Conservation (phyloP, 30 jellyfish, hydroid and myxozoan species). For the Pelagia noctiluca region DNA sequence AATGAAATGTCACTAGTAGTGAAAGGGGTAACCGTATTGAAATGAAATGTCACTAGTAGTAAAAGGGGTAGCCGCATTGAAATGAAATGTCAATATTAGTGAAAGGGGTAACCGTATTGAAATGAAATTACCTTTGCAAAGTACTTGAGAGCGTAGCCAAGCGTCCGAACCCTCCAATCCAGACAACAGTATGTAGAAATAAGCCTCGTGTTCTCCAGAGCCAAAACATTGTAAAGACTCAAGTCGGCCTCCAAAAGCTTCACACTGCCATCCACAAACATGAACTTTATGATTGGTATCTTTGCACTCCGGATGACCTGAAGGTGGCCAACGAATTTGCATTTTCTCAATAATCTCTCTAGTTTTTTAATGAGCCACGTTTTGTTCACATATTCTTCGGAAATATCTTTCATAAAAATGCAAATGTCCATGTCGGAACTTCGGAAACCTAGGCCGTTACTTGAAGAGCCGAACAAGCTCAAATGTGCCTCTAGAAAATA, state of each 20-base stretch:
- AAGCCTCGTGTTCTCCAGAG: conserved; percentile 73
- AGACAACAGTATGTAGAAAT: conserved; percentile 53
- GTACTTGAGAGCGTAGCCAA: conserved; percentile 80
- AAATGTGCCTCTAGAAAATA: conserved; percentile 52
- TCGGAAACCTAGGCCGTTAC: conserved; percentile 84
- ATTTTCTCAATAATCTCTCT: conserved; percentile 27
- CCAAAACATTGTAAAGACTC: conserved; percentile 80
- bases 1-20: too few relatives aligned
- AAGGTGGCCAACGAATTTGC: conserved; percentile 25
- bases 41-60: too few relatives aligned
- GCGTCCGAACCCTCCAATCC: conserved; percentile 69
- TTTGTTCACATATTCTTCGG: conserved; percentile 37
- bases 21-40: too few relatives aligned
- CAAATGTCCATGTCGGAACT: conserved; percentile 89
- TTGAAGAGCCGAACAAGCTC: conserved; percentile 85
- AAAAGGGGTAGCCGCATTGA: too few relatives aligned
- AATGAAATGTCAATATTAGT: too few relatives aligned
- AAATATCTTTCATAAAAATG: conserved; percentile 39
- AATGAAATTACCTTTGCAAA: conserved; percentile 78
- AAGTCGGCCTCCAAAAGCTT: conserved; percentile 78
- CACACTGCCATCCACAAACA: background rate
- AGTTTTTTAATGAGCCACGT: conserved; percentile 24
- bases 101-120: too few relatives aligned
- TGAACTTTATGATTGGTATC: conserved; percentile 85
- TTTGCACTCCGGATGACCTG: conserved; percentile 74